A percentile compares a stretch with the other conserved stretches of the same genome.
Conservation (phyloP, 2,113 vertebrate species). For the Ctenomys sociabilis region DNA sequence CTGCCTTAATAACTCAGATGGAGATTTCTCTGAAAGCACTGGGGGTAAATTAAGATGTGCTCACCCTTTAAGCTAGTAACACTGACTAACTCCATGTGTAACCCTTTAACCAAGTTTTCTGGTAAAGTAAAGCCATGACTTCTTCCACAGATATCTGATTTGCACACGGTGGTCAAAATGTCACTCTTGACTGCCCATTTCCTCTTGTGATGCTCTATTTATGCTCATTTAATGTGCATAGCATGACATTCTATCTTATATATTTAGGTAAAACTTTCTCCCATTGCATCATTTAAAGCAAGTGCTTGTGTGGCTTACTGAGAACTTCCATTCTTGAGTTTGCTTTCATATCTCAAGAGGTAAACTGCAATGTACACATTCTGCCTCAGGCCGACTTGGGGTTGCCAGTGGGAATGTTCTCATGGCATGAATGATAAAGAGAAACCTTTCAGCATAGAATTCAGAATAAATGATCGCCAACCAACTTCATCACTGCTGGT, state of each 20-base stretch:
- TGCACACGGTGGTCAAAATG: neutral
- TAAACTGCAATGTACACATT: neutral
- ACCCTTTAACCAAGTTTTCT: neutral
- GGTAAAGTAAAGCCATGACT: neutral
- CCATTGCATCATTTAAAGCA: neutral
- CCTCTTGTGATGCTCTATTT: neutral
- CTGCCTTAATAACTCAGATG: neutral
- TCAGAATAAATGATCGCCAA: neutral
- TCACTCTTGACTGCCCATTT: constrained; percentile 18
- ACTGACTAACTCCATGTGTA: neutral
- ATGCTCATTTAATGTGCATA: neutral
- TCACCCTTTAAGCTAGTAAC: neutral
- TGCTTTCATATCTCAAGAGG: neutral
- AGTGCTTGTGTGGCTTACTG: constrained; percentile 9
- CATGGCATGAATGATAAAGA: neutral
- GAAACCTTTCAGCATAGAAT: neutral
- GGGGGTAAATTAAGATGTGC: neutral
- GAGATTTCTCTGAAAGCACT: neutral
- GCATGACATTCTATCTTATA: neutral
- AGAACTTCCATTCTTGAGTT: neutral
- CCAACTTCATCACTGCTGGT: neutral
- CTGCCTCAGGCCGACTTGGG: neutral
- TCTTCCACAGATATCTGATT: neutral
- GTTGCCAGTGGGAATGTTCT: neutral
- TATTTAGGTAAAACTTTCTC: neutral